These are phyloP conservation scores for Chloroceryle inda DNA, from an alignment of 2,797 vertebrate genomes.

Conservation along the genomic window DNA sequence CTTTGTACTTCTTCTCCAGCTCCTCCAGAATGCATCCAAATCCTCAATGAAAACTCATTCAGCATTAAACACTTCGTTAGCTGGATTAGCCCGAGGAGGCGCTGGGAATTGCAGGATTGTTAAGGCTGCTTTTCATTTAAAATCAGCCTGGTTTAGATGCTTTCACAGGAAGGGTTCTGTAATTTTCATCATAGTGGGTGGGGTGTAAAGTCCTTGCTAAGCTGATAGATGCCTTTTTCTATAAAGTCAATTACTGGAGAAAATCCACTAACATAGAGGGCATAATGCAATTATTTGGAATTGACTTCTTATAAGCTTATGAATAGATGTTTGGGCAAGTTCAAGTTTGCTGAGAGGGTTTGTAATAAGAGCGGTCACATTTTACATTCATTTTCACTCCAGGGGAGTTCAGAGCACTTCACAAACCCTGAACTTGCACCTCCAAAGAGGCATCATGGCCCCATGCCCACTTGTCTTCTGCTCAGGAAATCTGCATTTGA, in stretches of 20 bases:
- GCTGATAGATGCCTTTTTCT: conserved; percentile 12
- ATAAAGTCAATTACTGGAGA: conserved; percentile 26
- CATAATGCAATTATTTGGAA: conserved; percentile 39
- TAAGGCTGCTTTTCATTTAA: background rate
- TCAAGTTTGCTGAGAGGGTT: conserved; percentile 44
- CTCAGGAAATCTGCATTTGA: background rate
- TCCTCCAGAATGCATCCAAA: background rate
- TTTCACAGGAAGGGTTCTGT: background rate
- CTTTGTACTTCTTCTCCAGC: background rate
- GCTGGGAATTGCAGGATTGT: background rate
- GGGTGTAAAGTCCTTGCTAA: background rate
- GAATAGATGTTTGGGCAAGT: conserved; percentile 12
- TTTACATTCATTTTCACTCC: conserved; percentile 7
- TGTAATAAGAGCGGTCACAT: conserved; percentile 21
- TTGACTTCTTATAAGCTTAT: conserved; percentile 47
- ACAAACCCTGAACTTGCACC: background rate
- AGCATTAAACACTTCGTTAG: background rate
- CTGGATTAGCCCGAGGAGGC: background rate
- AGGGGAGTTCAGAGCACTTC: background rate
- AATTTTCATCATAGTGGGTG: background rate
- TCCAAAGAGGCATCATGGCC: background rate
- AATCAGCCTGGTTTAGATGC: background rate
- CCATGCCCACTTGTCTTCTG: background rate
- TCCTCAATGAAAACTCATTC: background rate
- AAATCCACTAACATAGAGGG: conserved; percentile 39